Conservation (phyloP, 2,113 vertebrate genomes). For the human (Homo sapiens) region DNA sequence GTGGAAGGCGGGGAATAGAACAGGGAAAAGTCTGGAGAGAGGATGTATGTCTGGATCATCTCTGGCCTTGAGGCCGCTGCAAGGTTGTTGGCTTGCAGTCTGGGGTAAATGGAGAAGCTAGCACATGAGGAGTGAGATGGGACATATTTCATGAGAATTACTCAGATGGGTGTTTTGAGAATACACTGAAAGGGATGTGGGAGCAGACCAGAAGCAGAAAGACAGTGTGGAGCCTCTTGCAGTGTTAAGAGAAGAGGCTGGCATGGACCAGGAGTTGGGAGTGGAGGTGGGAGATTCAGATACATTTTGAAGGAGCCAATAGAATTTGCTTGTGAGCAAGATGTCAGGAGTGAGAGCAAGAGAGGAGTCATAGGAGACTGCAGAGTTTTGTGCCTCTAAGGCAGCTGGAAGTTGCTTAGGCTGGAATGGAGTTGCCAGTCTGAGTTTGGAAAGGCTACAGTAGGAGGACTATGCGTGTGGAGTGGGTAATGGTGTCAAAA, state of each 20-base stretch:
- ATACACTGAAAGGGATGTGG: rapidly evolving
- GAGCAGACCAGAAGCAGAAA: neutral
- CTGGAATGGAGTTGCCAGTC: no score
- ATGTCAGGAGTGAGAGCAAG: neutral
- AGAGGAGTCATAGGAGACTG: neutral
- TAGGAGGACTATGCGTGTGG: rapidly evolving
- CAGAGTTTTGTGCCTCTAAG: neutral
- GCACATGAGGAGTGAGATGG: rapidly evolving
- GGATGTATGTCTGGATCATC: neutral
- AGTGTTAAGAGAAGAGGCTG: rapidly evolving
- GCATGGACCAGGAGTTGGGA: neutral
- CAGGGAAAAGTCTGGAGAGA: rapidly evolving
- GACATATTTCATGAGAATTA: rapidly evolving
- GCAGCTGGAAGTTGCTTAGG: neutral
- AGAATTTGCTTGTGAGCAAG: neutral
- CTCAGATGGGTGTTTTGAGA: neutral
- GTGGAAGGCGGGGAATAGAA: rapidly evolving
- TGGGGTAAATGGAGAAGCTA: neutral
- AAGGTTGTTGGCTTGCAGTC: neutral
- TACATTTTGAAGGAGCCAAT: neutral
- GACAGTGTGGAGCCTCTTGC: rapidly evolving
- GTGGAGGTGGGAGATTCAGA: neutral
- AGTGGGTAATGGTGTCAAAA: no score
- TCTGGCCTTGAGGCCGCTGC: neutral
- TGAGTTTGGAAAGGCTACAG: neutral